Conservation (phyloP, 2,113 vertebrate species). For the Cyphomyrus plagiostoma region DNA sequence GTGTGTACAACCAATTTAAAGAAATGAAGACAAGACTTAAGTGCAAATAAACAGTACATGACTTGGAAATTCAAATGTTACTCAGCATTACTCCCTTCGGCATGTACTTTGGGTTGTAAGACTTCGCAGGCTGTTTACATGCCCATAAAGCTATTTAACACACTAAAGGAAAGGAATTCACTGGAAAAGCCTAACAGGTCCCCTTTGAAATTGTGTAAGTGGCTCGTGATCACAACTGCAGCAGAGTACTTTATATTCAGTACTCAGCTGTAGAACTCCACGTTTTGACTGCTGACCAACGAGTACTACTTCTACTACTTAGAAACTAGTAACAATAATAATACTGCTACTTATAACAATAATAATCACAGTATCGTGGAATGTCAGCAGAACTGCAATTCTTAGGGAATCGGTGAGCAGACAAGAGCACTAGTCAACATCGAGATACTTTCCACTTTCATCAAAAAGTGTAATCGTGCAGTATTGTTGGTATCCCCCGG, state of each 20-base stretch:
- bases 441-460: background rate
- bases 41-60: background rate
- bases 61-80: background rate
- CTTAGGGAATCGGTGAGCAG: background rate
- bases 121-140: background rate
- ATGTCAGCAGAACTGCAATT: background rate
- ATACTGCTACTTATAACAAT: background rate
- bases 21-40: background rate
- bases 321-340: background rate
- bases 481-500: background rate
- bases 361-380: background rate
- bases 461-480: background rate
- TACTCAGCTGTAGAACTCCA: background rate
- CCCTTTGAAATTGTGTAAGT: background rate
- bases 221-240: background rate
- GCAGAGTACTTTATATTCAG: background rate
- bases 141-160: background rate
- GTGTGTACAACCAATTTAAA: background rate
- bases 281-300: background rate
- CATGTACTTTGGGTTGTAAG: background rate
- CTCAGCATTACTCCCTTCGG: background rate
- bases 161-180: background rate
- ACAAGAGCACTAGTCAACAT: background rate
- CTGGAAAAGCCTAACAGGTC: background rate
- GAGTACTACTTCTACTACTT: background rate